These are phyloP conservation scores for Lynx canadensis DNA, from an alignment of 2,113 vertebrate genomes.

Conservation along the genomic window DNA sequence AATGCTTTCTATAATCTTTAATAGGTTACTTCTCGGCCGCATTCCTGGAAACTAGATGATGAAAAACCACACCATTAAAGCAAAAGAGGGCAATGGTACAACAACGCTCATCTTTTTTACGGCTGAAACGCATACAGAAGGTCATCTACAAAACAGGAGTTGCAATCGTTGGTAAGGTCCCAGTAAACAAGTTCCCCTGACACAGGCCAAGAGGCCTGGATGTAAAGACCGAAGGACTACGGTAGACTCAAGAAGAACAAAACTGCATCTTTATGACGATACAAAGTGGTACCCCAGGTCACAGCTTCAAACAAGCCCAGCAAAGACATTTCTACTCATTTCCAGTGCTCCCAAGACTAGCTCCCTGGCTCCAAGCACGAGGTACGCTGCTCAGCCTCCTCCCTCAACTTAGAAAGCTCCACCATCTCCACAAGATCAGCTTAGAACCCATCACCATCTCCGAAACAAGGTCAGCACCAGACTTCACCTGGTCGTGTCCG, in stretches of 20 bases:
- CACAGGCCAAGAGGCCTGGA: neutral
- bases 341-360: neutral
- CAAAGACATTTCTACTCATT: neutral
- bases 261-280: neutral
- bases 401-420: neutral
- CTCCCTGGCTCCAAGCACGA: neutral
- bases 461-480: constrained; percentile 27
- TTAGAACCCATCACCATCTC: constrained; percentile 13
- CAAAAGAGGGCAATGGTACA: neutral
- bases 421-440: neutral
- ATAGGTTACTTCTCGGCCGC: neutral
- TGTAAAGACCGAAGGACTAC: neutral
- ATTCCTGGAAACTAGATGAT: neutral
- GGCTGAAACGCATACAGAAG: neutral
- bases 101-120: neutral
- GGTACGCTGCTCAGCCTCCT: neutral
- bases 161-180: neutral
- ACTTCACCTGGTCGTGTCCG: constrained; percentile 95
- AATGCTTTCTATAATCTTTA: neutral
- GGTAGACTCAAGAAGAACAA: neutral
- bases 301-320: constrained; percentile 45
- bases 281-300: neutral
- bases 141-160: neutral
- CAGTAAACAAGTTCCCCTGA: neutral
- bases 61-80: neutral